Conservation (phyloP, 2,888 invertebrate species). For the Gnatocerus cornutus region DNA sequence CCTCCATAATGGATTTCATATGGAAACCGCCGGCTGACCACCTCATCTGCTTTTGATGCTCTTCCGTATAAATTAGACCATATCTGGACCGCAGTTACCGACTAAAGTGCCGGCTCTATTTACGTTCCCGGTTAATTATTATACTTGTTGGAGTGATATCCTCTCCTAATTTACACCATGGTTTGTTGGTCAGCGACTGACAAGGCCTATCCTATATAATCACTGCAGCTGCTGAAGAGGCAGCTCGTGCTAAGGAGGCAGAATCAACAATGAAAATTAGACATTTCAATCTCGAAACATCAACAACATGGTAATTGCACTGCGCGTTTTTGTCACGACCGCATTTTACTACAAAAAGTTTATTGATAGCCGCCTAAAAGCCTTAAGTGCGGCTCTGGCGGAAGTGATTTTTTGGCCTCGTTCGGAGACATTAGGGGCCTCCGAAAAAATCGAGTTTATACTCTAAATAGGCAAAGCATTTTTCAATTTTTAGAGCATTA, state of each 20-base stretch:
- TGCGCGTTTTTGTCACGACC: too few relatives aligned
- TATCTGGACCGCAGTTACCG: slow-evolving; percentile 41
- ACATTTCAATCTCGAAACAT: too few relatives aligned
- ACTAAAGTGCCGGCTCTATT: slow-evolving; percentile 43
- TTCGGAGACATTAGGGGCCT: too few relatives aligned
- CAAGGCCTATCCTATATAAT: slow-evolving; percentile 1
- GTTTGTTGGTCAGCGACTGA: slow-evolving; percentile 34
- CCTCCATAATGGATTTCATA: slow-evolving; percentile 46
- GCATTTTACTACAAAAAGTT: too few relatives aligned
- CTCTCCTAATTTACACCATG: slow-evolving; percentile 40
- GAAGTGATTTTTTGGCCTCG: too few relatives aligned
- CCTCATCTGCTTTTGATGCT: slow-evolving; percentile 46
- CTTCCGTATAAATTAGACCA: slow-evolving; percentile 45
- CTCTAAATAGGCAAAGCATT: too few relatives aligned
- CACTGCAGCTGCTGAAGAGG: slow-evolving; percentile 1
- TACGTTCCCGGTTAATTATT: slow-evolving; percentile 47
- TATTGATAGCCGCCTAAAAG: too few relatives aligned
- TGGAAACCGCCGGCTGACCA: slow-evolving; percentile 49
- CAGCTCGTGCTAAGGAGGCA: not conserved
- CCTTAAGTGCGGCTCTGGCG: too few relatives aligned
- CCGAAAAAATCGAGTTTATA: too few relatives aligned
- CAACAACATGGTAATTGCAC: too few relatives aligned
- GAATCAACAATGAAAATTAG: too few relatives aligned
- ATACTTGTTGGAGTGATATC: slow-evolving; percentile 39
- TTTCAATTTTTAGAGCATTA: too few relatives aligned